phyloP scores from a whole-genome alignment of 1,140 invertebrate species.

The Cyclargus thomasi region DNA sequence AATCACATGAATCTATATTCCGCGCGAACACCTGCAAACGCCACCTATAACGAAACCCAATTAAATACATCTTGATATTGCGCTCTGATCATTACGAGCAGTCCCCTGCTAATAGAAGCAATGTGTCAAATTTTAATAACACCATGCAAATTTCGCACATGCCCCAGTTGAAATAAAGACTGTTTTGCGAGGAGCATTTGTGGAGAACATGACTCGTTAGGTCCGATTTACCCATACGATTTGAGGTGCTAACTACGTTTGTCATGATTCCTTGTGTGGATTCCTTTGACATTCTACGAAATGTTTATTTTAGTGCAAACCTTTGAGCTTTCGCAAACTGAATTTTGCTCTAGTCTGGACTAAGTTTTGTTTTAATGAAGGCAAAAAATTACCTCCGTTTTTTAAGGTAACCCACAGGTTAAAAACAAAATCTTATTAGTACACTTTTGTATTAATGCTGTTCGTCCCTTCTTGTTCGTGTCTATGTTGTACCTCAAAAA shows the following conservation, averaged over 20 bases:
- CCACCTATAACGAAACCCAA: conserved; percentile 43
- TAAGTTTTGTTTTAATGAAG: not conserved
- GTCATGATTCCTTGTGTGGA: conserved; percentile 34
- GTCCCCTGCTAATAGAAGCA: conserved; percentile 26
- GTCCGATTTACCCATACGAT: conserved; percentile 32
- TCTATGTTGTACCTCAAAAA: too few relatives aligned
- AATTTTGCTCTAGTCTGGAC: conserved; percentile 6
- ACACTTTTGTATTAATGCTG: too few relatives aligned
- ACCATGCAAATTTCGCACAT: conserved; percentile 16
- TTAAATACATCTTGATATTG: conserved; percentile 58
- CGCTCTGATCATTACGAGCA: conserved; percentile 52
- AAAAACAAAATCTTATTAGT: too few relatives aligned
- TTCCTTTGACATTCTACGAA: conserved; percentile 18
- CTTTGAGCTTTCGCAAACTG: not conserved
- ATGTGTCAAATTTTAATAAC: conserved; percentile 24
- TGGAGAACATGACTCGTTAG: conserved; percentile 50
- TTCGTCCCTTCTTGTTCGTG: too few relatives aligned
- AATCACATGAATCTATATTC: conserved; percentile 55
- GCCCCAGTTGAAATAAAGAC: conserved; percentile 4
- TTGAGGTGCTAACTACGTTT: conserved; percentile 38
- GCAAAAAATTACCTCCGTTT: not conserved
- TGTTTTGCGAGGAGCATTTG: conserved; percentile 16
- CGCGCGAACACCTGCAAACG: conserved; percentile 51
- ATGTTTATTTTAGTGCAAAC: not conserved
- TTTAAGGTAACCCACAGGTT: not conserved